phyloP scores from a whole-genome alignment of 1,140 invertebrate species.

The Drosophila obscura region DNA sequence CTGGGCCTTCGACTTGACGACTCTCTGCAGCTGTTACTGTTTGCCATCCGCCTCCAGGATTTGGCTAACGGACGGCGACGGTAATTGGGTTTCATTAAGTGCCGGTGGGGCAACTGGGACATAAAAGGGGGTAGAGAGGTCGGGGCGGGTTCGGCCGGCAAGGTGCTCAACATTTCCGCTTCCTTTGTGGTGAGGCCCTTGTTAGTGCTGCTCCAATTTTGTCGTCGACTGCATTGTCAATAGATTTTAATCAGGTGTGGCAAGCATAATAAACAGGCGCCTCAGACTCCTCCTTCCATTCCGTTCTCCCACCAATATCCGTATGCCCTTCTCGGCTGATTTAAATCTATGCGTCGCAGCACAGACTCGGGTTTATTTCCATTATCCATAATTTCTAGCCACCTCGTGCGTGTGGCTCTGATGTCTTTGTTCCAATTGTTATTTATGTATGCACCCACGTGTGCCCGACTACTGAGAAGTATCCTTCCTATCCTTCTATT shows the following conservation, averaged over 20 bases:
- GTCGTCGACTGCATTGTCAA: constrained; percentile 57
- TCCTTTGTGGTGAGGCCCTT: constrained; percentile 45
- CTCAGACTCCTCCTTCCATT: not conserved
- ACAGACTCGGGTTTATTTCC: constrained; percentile 55
- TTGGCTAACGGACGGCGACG: constrained; percentile 30
- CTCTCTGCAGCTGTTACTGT: constrained; percentile 70
- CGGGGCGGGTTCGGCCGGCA: not conserved
- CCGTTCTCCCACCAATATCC: not conserved
- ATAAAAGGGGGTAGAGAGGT: not conserved
- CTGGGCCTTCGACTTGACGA: constrained; percentile 46
- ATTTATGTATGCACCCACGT: constrained; percentile 74
- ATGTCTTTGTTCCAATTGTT: constrained; percentile 56
- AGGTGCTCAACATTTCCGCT: constrained; percentile 37
- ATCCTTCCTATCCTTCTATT: not conserved
- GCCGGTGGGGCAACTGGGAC: constrained; percentile 8
- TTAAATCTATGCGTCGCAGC: constrained; percentile 48
- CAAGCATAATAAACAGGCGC: constrained; percentile 70
- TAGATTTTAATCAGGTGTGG: constrained; percentile 82
- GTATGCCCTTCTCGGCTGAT: constrained; percentile 18
- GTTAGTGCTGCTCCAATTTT: constrained; percentile 68
- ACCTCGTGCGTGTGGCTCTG: constrained; percentile 10
- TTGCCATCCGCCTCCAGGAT: constrained; percentile 44
- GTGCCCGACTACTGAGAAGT: constrained; percentile 3
- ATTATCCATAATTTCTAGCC: constrained; percentile 34
- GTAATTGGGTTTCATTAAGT: constrained; percentile 77